Conservation (phyloP, 2,888 invertebrate species). For the Lumbricus terrestris region DNA sequence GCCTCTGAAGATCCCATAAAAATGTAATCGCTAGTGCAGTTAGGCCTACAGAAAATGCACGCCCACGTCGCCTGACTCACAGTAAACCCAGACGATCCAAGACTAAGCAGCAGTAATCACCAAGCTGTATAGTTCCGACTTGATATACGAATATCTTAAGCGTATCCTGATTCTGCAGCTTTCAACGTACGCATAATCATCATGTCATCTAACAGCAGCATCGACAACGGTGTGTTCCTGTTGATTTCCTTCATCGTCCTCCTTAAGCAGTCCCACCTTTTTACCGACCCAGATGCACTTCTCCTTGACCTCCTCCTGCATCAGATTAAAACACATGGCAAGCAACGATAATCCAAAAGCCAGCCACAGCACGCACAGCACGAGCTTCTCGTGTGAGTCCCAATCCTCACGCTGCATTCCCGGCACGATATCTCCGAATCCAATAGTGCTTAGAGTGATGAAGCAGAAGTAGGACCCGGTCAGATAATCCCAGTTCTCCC, state of each 20-base stretch:
- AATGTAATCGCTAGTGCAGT: neutral
- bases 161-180: too few relatives aligned
- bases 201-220: too few relatives aligned
- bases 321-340: slow-evolving; percentile 61
- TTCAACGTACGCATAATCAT: too few relatives aligned
- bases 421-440: slow-evolving; percentile 60
- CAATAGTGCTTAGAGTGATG: slow-evolving; percentile 60
- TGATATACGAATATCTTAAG: too few relatives aligned
- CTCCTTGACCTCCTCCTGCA: slow-evolving; percentile 58
- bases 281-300: slow-evolving; percentile 54
- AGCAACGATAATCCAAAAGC: slow-evolving; percentile 60
- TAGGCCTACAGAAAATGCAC: neutral
- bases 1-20: neutral
- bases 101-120: neutral
- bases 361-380: slow-evolving; percentile 55
- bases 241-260: slow-evolving; percentile 25
- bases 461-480: slow-evolving; percentile 70
- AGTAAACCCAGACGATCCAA: neutral
- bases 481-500: slow-evolving; percentile 89
- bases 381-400: slow-evolving; percentile 52
- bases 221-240: neutral
- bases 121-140: too few relatives aligned
- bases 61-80: too few relatives aligned
- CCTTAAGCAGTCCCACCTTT: slow-evolving; percentile 51
- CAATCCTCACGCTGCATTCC: slow-evolving; percentile 52